These are phyloP conservation scores for Pterostichus niger DNA, from an alignment of 2,888 invertebrate genomes.

Conservation along the genomic window DNA sequence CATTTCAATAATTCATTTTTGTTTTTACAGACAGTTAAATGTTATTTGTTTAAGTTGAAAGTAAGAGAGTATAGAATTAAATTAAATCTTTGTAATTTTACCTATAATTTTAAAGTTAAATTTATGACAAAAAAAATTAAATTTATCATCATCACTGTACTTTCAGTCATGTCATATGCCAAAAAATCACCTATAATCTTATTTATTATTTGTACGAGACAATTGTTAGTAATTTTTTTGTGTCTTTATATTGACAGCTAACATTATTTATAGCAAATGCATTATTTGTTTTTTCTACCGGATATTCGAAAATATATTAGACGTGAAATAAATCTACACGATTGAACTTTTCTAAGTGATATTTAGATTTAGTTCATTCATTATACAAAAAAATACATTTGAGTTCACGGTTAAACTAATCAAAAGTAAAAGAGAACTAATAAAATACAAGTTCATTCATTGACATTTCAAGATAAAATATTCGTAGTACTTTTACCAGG, in stretches of 20 bases:
- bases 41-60: background rate
- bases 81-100: no score
- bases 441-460: slow-evolving; percentile 15
- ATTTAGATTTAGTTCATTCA: slow-evolving; percentile 36
- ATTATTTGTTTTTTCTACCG: background rate
- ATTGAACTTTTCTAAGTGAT: slow-evolving; percentile 6
- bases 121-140: no score
- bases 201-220: background rate
- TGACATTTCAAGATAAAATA: slow-evolving; percentile 3
- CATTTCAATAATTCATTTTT: slow-evolving; percentile 4
- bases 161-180: no score
- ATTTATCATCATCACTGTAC: no score
- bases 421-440: slow-evolving; percentile 17
- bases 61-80: background rate
- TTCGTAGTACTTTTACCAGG: background rate
- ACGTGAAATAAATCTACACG: slow-evolving; percentile 27
- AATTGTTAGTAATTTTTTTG: background rate
- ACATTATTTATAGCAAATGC: background rate
- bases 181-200: no score
- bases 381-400: slow-evolving; percentile 10
- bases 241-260: background rate
- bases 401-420: slow-evolving; percentile 19
- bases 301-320: slow-evolving; percentile 18
- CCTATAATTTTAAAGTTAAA: no score
- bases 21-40: background rate